Percentiles rank a stretch among this genome's conserved stretches.
Evolutionary conservation across 1,140 invertebrate species (phyloP).

Genomic region (Cylas formicarius): DNA sequence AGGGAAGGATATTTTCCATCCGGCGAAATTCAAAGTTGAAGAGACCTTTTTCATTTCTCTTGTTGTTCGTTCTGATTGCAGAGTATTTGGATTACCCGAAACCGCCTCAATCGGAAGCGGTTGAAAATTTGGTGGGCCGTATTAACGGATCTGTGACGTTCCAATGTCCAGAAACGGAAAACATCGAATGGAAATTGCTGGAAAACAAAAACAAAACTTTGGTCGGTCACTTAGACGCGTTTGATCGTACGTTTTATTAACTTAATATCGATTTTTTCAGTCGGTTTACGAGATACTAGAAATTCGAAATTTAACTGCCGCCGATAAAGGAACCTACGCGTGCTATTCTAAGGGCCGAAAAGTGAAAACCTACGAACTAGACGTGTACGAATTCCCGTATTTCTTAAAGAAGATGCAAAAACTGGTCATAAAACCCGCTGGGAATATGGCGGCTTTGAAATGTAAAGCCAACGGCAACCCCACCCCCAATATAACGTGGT

Average conservation of each 20-base stretch:
- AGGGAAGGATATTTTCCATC: too few species aligned
- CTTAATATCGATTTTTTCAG: too few species aligned
- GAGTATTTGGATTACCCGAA: constrained; percentile 1
- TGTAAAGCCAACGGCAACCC: constrained; percentile 53
- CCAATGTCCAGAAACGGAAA: constrained; percentile 6
- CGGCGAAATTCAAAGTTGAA: too few species aligned
- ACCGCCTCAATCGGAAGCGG: not conserved
- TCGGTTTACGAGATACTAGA: constrained; percentile 1
- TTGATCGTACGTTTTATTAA: too few species aligned
- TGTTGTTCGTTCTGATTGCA: too few species aligned
- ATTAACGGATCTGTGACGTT: constrained; percentile 8
- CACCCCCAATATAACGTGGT: constrained; percentile 46
- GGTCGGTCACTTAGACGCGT: too few species aligned
- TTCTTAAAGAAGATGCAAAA: constrained; percentile 46
- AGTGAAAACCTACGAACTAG: constrained; percentile 17
- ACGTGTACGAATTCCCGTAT: constrained; percentile 16
- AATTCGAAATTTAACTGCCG: constrained; percentile 7
- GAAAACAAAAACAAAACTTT: constrained; percentile 2
- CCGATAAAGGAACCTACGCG: constrained; percentile 17
- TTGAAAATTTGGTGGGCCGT: not conserved
- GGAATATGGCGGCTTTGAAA: constrained; percentile 55
- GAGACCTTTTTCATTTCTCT: constrained; percentile 1
- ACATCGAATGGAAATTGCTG: constrained; percentile 12
- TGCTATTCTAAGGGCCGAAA: constrained; percentile 14
- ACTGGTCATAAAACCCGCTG: constrained; percentile 56